Evolutionary conservation across 2,113 vertebrate genomes (phyloP).

Genomic region (Catharus bicknelli): DNA sequence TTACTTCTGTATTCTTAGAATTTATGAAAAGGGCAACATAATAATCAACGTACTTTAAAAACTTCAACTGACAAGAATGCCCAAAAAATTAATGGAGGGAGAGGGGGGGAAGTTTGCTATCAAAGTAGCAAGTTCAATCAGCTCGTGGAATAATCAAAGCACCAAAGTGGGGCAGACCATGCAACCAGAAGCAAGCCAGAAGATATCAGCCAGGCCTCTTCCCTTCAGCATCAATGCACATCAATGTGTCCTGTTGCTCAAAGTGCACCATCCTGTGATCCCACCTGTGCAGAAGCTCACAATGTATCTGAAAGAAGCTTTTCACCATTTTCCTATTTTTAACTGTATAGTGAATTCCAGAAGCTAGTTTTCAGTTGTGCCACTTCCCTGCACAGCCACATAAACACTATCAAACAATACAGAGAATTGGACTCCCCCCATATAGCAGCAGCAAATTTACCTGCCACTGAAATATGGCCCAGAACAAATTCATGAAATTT

Average conservation of each 20-base stretch:
- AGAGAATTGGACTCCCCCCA: accelerated
- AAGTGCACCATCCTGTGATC: background rate
- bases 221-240: background rate
- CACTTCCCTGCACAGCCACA: background rate
- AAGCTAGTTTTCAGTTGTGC: background rate
- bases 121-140: background rate
- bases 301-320: background rate
- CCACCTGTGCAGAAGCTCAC: background rate
- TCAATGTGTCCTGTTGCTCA: background rate
- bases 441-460: background rate
- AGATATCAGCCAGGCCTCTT: background rate
- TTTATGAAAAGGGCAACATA: background rate
- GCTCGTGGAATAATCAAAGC: background rate
- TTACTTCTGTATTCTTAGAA: background rate
- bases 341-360: background rate
- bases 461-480: background rate
- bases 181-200: background rate
- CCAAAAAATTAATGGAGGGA: accelerated
- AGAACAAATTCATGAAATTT: background rate
- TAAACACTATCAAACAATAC: background rate
- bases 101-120: background rate
- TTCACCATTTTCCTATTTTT: background rate
- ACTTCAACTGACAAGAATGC: background rate
- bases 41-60: background rate
- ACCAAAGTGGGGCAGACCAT: background rate